Base-by-base conservation (phyloP, 2,797 vertebrate genomes). In the Megaceryle alcyon region DNA sequence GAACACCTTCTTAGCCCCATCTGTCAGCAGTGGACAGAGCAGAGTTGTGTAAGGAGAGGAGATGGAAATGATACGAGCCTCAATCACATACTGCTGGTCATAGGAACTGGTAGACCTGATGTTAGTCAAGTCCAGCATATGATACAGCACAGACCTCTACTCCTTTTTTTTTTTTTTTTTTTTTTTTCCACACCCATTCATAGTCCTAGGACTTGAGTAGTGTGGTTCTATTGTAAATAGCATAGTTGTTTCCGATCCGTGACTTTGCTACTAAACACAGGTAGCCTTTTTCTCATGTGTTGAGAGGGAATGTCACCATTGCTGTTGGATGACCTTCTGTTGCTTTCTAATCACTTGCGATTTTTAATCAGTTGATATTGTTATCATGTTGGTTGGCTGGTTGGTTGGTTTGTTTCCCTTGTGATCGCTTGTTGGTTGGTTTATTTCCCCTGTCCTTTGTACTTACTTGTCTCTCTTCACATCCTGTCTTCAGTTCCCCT, bases 51-150 rank as follows among this genome's bases (percentile, higher is more conserved):
- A 14, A 20, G 46, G 37, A 57, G 31, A 54, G 37, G 35, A 35
- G 25, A 4, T 5, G 75, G 25, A 23, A 37, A 9, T 17, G 22
- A 17, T 23, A 21, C 25, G 46, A 23, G 4, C 33, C 29, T 57
- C 4, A 1, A 54, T 57, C 10, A 8, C 1, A 0, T 8, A 6
- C 19, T 43, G 21, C 10, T 51, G 18, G 8, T 29, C 26, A 6
- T 10, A 51, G 37, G 33, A 35, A 13, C 56, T 41, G 51, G 9
- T 28, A 53, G 16, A n/a, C 17, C 51, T 64, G 33, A 21, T 59
- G 39, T 59, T 39, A 23, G 7, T 31, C 0, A 3, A n/a, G 39
- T 37, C 31, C 22, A 70, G 35, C 31, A 21, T 21, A 37, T 26
- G 8, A 64, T 15, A 14, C 15, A 64, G 56, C n/a, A 57, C 21